These are phyloP conservation scores for Yponomeuta plumbellus DNA, from an alignment of 2,888 invertebrate species.

Conservation along the genomic window DNA sequence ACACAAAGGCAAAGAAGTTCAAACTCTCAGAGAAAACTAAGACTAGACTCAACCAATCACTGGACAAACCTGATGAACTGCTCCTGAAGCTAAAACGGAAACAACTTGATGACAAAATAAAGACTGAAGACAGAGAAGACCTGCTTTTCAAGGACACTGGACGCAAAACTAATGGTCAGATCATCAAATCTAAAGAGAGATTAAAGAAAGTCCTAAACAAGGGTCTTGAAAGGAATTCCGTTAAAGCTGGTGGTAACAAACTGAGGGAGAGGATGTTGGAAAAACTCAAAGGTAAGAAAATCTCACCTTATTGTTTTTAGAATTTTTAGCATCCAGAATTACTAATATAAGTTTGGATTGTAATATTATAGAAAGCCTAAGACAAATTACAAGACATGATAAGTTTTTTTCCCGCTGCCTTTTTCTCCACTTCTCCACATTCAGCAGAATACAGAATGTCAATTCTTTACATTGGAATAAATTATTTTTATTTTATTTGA, in stretches of 20 bases:
- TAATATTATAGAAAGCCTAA: no score
- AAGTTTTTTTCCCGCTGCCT: no score
- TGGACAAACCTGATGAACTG: constrained; percentile 45
- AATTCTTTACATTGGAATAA: no score
- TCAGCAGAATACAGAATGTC: no score
- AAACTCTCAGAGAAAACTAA: not conserved
- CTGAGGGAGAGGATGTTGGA: constrained; percentile 81
- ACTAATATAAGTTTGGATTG: no score
- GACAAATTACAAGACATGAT: no score
- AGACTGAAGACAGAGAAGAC: constrained; percentile 41
- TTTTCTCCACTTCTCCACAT: no score
- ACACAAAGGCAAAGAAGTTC: not conserved
- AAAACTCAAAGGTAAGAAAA: constrained; percentile 79
- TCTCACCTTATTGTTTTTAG: not conserved
- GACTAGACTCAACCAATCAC: not conserved
- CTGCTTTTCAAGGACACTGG: constrained; percentile 31
- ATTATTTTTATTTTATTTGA: no score
- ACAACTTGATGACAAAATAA: constrained; percentile 41
- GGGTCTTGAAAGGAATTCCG: constrained; percentile 38
- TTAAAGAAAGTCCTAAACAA: constrained; percentile 35
- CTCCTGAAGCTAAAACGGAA: constrained; percentile 48
- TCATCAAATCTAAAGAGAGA: constrained; percentile 33
- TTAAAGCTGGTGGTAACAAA: constrained; percentile 42
- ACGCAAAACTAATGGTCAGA: constrained; percentile 20
- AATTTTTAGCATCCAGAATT: not conserved